Evolutionary conservation across 2,888 invertebrate species (phyloP).

Genomic region (Eupeodes latifasciatus): DNA sequence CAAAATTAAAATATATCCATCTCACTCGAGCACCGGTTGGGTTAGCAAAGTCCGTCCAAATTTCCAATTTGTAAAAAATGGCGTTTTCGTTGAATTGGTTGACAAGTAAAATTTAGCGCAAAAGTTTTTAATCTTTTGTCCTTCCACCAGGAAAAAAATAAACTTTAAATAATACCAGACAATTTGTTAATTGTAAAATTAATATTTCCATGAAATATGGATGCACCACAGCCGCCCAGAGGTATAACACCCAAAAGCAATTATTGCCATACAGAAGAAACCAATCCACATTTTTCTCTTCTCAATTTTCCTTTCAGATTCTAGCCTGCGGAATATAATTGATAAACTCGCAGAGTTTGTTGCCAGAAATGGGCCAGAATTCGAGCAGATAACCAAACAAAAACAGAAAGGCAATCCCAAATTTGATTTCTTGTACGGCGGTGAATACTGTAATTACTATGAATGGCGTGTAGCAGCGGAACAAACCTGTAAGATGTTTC

Average conservation of each 20-base stretch:
- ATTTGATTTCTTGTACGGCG: conserved; percentile 98
- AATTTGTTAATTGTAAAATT: conserved; percentile 24
- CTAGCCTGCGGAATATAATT: conserved; percentile 97
- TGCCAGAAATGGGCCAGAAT: conserved; percentile 99
- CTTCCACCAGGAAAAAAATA: conserved; percentile 3
- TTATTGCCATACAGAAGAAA: background rate
- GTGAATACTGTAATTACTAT: conserved; percentile 98
- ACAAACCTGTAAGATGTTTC: conserved; percentile 91
- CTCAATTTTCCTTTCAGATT: conserved; percentile 86
- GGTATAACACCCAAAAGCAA: conserved; percentile 37
- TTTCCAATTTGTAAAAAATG: conserved; percentile 61
- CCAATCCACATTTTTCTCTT: conserved; percentile 16
- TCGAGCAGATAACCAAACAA: conserved; percentile 99
- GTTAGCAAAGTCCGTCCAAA: conserved; percentile 22
- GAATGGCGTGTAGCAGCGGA: conserved; percentile 97
- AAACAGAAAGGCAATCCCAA: conserved; percentile 99
- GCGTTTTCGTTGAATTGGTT: conserved; percentile 60
- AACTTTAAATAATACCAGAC: conserved; percentile 5
- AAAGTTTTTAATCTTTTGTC: conserved; percentile 35
- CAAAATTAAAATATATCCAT: conserved; percentile 16
- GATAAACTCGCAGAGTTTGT: conserved; percentile 99
- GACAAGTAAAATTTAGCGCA: conserved; percentile 70
- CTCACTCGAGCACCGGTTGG: conserved; percentile 56
- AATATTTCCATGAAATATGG: conserved; percentile 60
- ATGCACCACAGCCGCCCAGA: conserved; percentile 74